These are phyloP conservation scores for Luscinia megarhynchos DNA, from an alignment of 2,797 vertebrate genomes.

Conservation along the genomic window DNA sequence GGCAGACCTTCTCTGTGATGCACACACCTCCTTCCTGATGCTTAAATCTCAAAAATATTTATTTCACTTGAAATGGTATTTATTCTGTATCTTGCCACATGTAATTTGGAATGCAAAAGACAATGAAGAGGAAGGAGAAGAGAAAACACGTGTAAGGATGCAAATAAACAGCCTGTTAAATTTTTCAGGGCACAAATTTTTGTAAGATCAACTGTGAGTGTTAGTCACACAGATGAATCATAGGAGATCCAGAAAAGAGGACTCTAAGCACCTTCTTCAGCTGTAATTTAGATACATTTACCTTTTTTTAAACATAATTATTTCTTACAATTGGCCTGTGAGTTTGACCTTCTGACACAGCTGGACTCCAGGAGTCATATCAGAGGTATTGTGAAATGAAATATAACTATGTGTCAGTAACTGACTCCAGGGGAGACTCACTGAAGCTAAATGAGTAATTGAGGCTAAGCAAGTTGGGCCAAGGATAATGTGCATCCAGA, in stretches of 20 bases:
- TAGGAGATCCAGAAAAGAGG: neutral
- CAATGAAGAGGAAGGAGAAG: neutral
- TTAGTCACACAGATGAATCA: neutral
- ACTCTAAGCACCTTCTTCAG: neutral
- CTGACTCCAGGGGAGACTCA: neutral
- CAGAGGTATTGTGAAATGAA: neutral
- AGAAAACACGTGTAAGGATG: neutral
- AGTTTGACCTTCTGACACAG: neutral
- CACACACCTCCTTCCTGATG: neutral
- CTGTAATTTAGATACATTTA: neutral
- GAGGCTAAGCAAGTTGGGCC: neutral
- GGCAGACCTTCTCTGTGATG: neutral
- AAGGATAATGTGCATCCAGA: neutral
- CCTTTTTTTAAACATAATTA: neutral
- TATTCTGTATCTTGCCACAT: neutral
- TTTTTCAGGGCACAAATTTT: neutral
- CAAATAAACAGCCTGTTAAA: neutral
- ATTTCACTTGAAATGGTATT: neutral
- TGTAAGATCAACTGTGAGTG: neutral
- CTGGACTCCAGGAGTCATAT: neutral
- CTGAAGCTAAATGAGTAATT: neutral
- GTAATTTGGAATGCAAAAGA: neutral
- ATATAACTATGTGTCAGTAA: neutral
- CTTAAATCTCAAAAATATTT: neutral
- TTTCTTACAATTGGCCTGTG: neutral